Conservation (phyloP, 92 coral and sea anemone genomes). For the Virgularia gustaviana region DNA sequence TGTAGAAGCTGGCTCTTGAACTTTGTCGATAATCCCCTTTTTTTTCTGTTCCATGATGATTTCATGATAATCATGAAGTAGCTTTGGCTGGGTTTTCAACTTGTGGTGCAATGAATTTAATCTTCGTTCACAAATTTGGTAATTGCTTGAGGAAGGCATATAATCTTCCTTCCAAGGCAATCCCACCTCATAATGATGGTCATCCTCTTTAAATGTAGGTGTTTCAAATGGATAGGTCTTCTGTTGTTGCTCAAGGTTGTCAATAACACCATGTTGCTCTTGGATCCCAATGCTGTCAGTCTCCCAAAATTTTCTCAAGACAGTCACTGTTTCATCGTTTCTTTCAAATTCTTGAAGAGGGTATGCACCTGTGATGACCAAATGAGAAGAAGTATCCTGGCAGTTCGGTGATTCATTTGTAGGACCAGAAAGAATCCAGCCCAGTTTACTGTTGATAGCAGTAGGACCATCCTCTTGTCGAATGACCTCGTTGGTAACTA, state of each 20-base stretch:
- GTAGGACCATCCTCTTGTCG: slow-evolving; percentile 2
- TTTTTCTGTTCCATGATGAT: not conserved
- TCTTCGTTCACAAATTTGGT: not conserved
- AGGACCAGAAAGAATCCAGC: slow-evolving; percentile 7
- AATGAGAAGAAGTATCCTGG: not conserved
- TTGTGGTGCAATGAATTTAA: slow-evolving; percentile 9
- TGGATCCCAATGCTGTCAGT: slow-evolving; percentile 2
- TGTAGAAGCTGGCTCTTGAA: not conserved
- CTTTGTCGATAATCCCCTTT: not conserved
- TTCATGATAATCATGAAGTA: not conserved
- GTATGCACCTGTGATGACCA: not conserved
- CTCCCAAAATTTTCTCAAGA: slow-evolving; percentile 5
- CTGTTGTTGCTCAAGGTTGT: not conserved
- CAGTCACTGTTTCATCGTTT: not conserved
- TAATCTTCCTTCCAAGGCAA: slow-evolving; percentile 15
- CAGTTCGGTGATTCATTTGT: not conserved
- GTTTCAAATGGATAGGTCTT: not conserved
- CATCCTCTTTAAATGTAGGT: not conserved
- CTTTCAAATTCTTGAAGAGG: not conserved
- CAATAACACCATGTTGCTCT: not conserved
- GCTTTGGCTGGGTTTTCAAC: not conserved
- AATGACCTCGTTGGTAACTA: not conserved
- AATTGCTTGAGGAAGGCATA: not conserved
- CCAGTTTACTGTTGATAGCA: not conserved
- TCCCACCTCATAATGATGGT: not conserved